phyloP scores from a whole-genome alignment of 2,888 invertebrate genomes.

The Plagiodera versicolora region DNA sequence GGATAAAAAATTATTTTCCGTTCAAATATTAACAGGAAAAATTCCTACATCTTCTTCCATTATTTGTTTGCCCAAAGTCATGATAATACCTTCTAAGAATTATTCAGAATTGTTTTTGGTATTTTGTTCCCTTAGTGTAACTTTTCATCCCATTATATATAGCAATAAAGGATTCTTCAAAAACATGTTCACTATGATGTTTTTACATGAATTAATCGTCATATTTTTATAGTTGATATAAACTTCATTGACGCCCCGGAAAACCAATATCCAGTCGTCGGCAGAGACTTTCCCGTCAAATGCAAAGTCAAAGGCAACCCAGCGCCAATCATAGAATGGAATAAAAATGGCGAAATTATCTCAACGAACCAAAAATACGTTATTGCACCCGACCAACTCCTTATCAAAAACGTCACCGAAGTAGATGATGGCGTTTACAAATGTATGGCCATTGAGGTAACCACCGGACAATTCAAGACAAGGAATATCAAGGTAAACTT shows the following conservation, averaged over 20 bases:
- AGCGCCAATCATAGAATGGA: slow-evolving; percentile 83
- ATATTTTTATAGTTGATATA: slow-evolving; percentile 69
- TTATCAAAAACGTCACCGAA: slow-evolving; percentile 76
- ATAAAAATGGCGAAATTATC: slow-evolving; percentile 74
- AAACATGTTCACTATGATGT: too few relatives aligned
- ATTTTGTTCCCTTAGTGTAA: too few relatives aligned
- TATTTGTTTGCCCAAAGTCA: too few relatives aligned
- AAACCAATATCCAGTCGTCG: slow-evolving; percentile 79
- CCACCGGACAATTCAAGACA: slow-evolving; percentile 77
- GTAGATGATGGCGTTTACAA: slow-evolving; percentile 85
- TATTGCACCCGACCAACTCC: slow-evolving; percentile 73
- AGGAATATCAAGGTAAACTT: slow-evolving; percentile 73
- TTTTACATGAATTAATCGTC: too few relatives aligned
- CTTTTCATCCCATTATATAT: too few relatives aligned
- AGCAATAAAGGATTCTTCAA: too few relatives aligned
- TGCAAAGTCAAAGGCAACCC: slow-evolving; percentile 87
- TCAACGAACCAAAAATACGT: slow-evolving; percentile 69
- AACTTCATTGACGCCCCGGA: slow-evolving; percentile 82
- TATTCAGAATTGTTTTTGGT: too few relatives aligned
- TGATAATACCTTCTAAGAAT: too few relatives aligned
- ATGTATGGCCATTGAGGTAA: slow-evolving; percentile 82
- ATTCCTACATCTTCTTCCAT: too few relatives aligned
- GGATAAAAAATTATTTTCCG: too few relatives aligned
- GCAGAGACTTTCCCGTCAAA: slow-evolving; percentile 73
- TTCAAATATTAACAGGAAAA: too few relatives aligned